Evolutionary conservation across 2,113 vertebrate species (phyloP).

Genomic region (Hippocampus comes): DNA sequence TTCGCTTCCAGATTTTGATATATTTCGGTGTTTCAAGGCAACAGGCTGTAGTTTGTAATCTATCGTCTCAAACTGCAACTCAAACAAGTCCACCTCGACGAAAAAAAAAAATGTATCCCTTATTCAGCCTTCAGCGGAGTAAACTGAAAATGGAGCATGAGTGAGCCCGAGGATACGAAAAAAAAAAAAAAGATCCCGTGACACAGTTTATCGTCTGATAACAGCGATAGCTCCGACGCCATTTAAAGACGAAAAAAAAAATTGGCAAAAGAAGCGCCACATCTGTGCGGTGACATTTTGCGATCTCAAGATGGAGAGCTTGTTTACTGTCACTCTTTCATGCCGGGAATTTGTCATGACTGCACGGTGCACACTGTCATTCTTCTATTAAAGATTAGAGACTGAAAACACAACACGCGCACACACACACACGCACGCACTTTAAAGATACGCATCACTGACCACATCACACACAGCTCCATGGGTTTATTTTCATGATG

Average conservation of each 20-base stretch:
- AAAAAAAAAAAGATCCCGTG: background rate
- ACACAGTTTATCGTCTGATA: conserved; percentile 1
- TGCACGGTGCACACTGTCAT: conserved; percentile 26
- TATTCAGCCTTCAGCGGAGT: background rate
- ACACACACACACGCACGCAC: conserved; percentile 5
- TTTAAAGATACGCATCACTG: conserved; percentile 8
- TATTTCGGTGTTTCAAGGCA: background rate
- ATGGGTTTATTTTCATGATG: conserved; percentile 67
- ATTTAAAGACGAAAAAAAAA: background rate
- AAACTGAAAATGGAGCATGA: conserved; percentile 10
- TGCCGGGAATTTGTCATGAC: conserved; percentile 33
- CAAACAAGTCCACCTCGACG: background rate
- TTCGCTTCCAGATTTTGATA: background rate
- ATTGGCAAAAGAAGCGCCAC: background rate
- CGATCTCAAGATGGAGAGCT: conserved; percentile 12
- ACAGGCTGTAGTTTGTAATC: background rate
- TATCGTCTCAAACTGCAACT: background rate
- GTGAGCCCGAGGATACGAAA: background rate
- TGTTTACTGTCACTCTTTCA: conserved; percentile 30
- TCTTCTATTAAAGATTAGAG: conserved; percentile 45
- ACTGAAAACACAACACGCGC: conserved; percentile 20
- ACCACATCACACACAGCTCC: conserved; percentile 26
- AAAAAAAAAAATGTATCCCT: background rate
- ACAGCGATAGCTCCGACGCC: background rate
- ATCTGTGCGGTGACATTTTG: background rate